phyloP scores from a whole-genome alignment of 2,797 vertebrate genomes.

The Halcyon chelicuti region DNA sequence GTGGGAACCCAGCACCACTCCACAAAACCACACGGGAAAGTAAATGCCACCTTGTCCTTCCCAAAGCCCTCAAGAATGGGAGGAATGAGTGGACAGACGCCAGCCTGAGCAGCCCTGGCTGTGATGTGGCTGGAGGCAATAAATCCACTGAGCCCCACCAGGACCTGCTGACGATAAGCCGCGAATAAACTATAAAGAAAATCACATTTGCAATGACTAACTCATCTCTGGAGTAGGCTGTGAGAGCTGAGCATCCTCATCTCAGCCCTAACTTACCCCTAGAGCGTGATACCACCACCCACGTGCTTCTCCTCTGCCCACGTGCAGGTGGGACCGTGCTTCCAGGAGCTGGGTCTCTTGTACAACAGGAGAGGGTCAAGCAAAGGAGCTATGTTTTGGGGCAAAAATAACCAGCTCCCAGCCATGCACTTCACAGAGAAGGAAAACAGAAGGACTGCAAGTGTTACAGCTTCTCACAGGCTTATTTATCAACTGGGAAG shows the following conservation, averaged over 20 bases:
- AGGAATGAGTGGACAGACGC: background rate
- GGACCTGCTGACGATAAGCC: background rate
- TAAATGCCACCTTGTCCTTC: background rate
- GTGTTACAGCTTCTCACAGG: background rate
- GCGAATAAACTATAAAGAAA: background rate
- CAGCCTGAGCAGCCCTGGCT: background rate
- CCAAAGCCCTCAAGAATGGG: fast-evolving
- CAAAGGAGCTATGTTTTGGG: background rate
- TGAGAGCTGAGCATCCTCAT: background rate
- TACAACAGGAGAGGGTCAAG: background rate
- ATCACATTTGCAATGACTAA: background rate
- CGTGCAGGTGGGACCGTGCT: background rate
- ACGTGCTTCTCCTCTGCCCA: background rate
- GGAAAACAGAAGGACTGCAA: background rate
- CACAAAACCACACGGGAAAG: background rate
- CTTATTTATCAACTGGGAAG: background rate
- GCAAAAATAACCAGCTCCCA: background rate
- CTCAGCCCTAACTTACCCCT: background rate
- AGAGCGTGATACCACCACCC: background rate
- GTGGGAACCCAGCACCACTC: background rate
- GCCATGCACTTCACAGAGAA: background rate
- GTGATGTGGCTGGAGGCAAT: background rate
- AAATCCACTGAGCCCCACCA: background rate
- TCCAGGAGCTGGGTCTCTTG: background rate
- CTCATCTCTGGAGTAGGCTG: background rate